Evolutionary conservation across 2,888 invertebrate genomes (phyloP).

Genomic region (Volucella bombylans): DNA sequence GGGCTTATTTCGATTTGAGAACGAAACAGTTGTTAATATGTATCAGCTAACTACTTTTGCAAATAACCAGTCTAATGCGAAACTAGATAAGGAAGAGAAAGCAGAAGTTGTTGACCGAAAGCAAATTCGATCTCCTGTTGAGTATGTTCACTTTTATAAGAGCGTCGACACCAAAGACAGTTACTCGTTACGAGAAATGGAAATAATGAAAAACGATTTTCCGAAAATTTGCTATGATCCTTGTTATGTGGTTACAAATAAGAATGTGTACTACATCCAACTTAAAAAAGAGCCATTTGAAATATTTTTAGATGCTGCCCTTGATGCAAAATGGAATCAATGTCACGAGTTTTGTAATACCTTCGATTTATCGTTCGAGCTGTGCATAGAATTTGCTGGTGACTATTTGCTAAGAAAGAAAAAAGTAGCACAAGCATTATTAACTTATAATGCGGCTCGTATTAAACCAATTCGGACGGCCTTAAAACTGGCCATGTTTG

Average conservation of each 20-base stretch:
- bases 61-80: conserved; percentile 63
- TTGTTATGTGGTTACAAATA: conserved; percentile 82
- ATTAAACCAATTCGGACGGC: conserved; percentile 82
- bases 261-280: conserved; percentile 81
- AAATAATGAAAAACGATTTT: conserved; percentile 81
- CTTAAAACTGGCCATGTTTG: conserved; percentile 82
- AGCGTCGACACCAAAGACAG: conserved; percentile 77
- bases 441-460: conserved; percentile 91
- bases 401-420: conserved; percentile 90
- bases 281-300: conserved; percentile 81
- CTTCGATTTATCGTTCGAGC: conserved; percentile 81
- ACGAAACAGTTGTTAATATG: conserved; percentile 81
- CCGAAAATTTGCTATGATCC: conserved; percentile 82
- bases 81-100: conserved; percentile 79
- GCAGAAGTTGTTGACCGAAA: conserved; percentile 79
- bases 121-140: conserved; percentile 80
- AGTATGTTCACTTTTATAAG: conserved; percentile 80
- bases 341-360: conserved; percentile 82
- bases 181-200: conserved; percentile 80
- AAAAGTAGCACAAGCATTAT: conserved; percentile 89
- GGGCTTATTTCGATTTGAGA: conserved; percentile 80
- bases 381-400: conserved; percentile 89
- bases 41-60: conserved; percentile 81
- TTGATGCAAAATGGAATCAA: conserved; percentile 79
- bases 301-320: conserved; percentile 81